Percentiles rank a stretch among this genome's conserved stretches.
These are phyloP conservation scores for Enhydra lutris DNA, from an alignment of 2,113 vertebrate genomes.

Conservation along the genomic window DNA sequence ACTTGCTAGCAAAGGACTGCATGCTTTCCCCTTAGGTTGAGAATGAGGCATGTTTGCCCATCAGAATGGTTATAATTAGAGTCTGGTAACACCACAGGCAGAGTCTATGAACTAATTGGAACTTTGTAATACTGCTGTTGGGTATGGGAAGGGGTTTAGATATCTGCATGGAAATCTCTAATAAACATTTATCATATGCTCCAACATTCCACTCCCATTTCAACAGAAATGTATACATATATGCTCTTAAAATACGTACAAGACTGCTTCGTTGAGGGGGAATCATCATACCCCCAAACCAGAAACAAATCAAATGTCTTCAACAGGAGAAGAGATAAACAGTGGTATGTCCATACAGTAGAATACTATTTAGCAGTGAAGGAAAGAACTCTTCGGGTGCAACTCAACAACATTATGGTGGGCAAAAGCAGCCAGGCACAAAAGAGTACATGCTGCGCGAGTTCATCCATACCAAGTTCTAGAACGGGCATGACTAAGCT, in stretches of 20 bases:
- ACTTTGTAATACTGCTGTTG: not conserved
- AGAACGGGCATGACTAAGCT: not conserved
- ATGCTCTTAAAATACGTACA: not conserved
- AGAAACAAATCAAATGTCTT: not conserved
- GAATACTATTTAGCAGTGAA: not conserved
- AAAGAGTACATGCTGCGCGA: not conserved
- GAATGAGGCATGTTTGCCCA: not conserved
- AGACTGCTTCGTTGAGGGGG: not conserved
- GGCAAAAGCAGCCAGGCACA: not conserved
- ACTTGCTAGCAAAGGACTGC: not conserved
- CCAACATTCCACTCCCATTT: not conserved
- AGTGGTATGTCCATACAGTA: not conserved
- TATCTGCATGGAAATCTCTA: not conserved
- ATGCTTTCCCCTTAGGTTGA: not conserved
- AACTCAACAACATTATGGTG: not conserved
- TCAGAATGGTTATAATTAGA: not conserved
- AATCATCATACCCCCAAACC: not conserved
- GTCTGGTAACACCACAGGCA: not conserved
- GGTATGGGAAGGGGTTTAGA: not conserved
- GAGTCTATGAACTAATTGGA: not conserved
- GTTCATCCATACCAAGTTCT: not conserved
- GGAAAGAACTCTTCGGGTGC: not conserved
- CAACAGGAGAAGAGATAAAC: not conserved
- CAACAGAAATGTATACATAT: not conserved
- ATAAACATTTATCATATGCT: not conserved